These are phyloP conservation scores for Conus canariensis DNA, from an alignment of 2,888 invertebrate genomes.

Conservation along the genomic window DNA sequence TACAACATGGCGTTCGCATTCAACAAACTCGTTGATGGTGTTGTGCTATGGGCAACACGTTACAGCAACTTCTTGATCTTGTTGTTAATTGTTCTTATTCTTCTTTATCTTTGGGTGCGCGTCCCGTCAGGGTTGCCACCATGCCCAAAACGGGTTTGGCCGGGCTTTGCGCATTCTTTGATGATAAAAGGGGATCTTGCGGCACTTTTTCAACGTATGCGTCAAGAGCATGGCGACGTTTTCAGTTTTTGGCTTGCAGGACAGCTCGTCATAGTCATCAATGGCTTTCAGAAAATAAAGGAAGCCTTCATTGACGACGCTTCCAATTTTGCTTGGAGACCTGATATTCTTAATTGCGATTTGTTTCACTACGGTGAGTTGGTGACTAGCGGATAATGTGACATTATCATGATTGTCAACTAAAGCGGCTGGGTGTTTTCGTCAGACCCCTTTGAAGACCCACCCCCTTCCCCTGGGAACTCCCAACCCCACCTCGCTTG, in stretches of 20 bases:
- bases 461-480: too few species aligned
- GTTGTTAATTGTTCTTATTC: conserved; percentile 20
- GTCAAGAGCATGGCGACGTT: conserved; percentile 52
- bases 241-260: conserved; percentile 52
- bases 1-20: conserved; percentile 35
- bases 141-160: conserved; percentile 40
- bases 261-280: conserved; percentile 46
- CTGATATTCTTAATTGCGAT: conserved; percentile 51
- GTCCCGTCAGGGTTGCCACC: conserved; percentile 40
- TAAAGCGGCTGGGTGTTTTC: too few species aligned
- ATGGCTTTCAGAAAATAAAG: conserved; percentile 50
- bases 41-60: conserved; percentile 4
- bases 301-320: conserved; percentile 48
- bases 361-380: conserved; percentile 52
- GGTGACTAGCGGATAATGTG: too few species aligned
- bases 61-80: conserved; percentile 32
- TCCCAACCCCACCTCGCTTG: too few species aligned
- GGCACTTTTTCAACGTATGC: conserved; percentile 39
- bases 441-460: too few species aligned
- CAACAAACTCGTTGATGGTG: conserved; percentile 16
- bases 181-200: conserved; percentile 38
- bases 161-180: conserved; percentile 42
- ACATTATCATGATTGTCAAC: neutral
- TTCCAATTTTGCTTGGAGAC: conserved; percentile 51
- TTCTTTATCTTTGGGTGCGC: conserved; percentile 37